These are phyloP conservation scores for Himalopsyche anomala DNA, from an alignment of 2,888 invertebrate species.

Conservation along the genomic window DNA sequence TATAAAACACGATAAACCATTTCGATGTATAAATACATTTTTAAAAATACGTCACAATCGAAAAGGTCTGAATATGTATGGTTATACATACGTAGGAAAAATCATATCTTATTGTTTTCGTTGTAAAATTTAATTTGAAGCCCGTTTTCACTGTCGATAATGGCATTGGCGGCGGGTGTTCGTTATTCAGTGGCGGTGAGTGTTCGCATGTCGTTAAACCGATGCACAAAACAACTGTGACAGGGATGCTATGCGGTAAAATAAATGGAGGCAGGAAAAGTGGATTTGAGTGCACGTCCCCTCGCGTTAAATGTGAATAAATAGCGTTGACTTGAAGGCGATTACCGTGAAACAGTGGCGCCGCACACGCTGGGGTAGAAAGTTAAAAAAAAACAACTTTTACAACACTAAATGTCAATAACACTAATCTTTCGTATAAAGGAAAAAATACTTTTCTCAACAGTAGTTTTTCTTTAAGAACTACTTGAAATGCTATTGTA, in stretches of 20 bases:
- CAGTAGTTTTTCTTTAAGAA: too few species aligned
- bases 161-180: constrained; percentile 7
- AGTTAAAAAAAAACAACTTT: too few species aligned
- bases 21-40: too few species aligned
- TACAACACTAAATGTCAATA: too few species aligned
- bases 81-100: too few species aligned
- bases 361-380: background rate
- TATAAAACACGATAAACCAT: too few species aligned
- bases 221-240: constrained; percentile 21
- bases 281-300: constrained; percentile 30
- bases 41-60: too few species aligned
- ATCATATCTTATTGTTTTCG: background rate
- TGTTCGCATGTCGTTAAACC: constrained; percentile 27
- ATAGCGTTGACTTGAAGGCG: constrained; percentile 22
- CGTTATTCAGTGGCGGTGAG: constrained; percentile 14
- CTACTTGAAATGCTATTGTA: too few species aligned
- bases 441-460: too few species aligned
- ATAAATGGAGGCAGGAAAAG: constrained; percentile 6
- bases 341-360: background rate
- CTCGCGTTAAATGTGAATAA: constrained; percentile 30
- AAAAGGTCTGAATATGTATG: too few species aligned
- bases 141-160: background rate
- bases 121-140: background rate
- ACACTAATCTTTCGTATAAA: too few species aligned
- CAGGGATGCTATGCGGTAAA: constrained; percentile 22